phyloP scores from a whole-genome alignment of 2,888 invertebrate genomes.

The Eristalis intricaria region DNA sequence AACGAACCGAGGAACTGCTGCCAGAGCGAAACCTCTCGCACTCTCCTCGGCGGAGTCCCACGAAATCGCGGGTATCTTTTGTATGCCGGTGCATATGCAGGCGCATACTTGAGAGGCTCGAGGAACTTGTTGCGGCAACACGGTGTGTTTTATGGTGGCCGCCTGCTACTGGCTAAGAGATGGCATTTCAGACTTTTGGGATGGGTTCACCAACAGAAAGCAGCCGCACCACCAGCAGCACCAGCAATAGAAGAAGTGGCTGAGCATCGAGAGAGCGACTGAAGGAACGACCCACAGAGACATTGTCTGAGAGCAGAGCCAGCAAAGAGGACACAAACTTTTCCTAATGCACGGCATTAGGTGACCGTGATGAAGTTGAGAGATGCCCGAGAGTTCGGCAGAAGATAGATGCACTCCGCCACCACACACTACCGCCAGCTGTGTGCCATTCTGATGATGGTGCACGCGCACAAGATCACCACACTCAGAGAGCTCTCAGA shows the following conservation, averaged over 20 bases:
- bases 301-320: slow-evolving; percentile 2
- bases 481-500: slow-evolving; percentile 33
- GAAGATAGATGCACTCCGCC: slow-evolving; percentile 55
- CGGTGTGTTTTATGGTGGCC: slow-evolving; percentile 35
- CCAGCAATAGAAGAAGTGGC: too few relatives aligned
- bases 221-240: slow-evolving; percentile 4
- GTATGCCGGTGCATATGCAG: slow-evolving; percentile 45
- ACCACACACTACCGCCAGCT: slow-evolving; percentile 31
- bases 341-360: slow-evolving; percentile 64
- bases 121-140: slow-evolving; percentile 61
- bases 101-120: slow-evolving; percentile 22
- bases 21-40: not conserved
- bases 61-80: slow-evolving; percentile 24
- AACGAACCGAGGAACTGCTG: not conserved
- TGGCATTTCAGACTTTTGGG: slow-evolving; percentile 59
- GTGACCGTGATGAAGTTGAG: slow-evolving; percentile 67
- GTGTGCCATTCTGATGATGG: slow-evolving; percentile 27
- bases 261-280: not conserved
- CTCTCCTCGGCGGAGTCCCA: slow-evolving; percentile 48
- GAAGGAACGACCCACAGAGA: slow-evolving; percentile 40
- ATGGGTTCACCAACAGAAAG: slow-evolving; percentile 53
- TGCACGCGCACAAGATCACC: slow-evolving; percentile 47
- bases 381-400: slow-evolving; percentile 39
- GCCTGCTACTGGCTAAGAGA: slow-evolving; percentile 12
- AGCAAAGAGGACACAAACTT: slow-evolving; percentile 47